Conservation (phyloP, 2,797 vertebrate genomes). For the Cephalopachus bancanus region DNA sequence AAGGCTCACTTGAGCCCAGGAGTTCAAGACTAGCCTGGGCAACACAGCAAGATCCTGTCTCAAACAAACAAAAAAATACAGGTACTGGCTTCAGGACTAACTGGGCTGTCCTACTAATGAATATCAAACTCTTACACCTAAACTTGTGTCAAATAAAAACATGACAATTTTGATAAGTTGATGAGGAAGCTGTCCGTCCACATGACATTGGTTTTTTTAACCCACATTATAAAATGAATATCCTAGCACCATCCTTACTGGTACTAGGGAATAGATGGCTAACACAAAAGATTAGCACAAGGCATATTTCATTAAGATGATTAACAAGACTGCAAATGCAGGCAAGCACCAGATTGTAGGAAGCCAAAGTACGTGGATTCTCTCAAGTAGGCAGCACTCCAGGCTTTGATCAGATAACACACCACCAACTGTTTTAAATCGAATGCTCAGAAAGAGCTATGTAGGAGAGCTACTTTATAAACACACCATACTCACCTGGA, state of each 20-base stretch:
- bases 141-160: constrained; percentile 60
- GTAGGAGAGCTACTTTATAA: constrained; percentile 55
- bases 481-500: constrained; percentile 31
- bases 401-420: not conserved
- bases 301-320: constrained; percentile 7
- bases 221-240: constrained; percentile 46
- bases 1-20: not conserved
- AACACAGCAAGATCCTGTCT: not conserved
- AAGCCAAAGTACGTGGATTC: not conserved
- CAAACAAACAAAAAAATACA: constrained; percentile 49
- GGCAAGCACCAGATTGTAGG: not conserved
- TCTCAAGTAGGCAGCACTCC: not conserved
- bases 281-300: constrained; percentile 40
- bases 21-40: not conserved
- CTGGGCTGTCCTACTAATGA: not conserved
- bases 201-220: not conserved
- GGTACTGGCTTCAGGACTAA: constrained; percentile 20
- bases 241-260: not conserved
- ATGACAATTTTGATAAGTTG: constrained; percentile 41
- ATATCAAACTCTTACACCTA: constrained; percentile 39
- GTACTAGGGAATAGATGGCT: not conserved
- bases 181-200: not conserved
- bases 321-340: not conserved
- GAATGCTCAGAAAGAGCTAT: constrained; percentile 20
- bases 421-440: not conserved